Base-by-base conservation (phyloP, 2,888 invertebrate species). In the Cenopis cana region DNA sequence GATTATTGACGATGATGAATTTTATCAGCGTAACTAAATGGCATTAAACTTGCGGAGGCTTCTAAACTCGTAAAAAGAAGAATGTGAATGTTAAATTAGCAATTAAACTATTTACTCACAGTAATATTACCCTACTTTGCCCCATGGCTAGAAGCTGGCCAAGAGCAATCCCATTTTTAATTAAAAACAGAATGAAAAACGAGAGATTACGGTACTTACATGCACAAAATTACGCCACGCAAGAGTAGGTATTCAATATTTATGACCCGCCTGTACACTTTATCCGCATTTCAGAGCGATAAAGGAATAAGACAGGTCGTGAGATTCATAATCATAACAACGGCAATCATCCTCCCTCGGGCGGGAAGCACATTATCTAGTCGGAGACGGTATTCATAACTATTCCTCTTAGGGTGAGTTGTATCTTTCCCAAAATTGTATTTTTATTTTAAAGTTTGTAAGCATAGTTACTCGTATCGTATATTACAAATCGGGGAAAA, bases 321-420 rank as follows among this genome's bases (percentile, higher is more conserved):
- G 81, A 82, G 76, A 62, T 76, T 74, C 74, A 76, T 78, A 82
- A 70, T 65, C 69, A 65, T 65, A 82, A 81, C 78, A 79, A 79
- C 76, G 74, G 80, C 81, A 82, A 82, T 83, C 81, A 83, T 77
- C 76, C 50, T 61, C 56, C 71, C 24, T 67, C 69, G 73, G 74
- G 74, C 67, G 49, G 18, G 59, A 70, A 49, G 38, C 11, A 49
- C 72, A 55, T 65, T 75, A 71, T 74, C 72, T 64, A 29, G 62
- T 8, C 50, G 57, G 54, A 54, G 55, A 54, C 59, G 49, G 54
- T 71, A 66, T 66, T 71, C 70, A 55, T 71, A 66, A 55, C 69
- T 68, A 55, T 72, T 65, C 68, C 73, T 73, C 67, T 38, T 60
- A 24, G 24, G 24, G 24, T 4, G 24, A 4, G 24, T 24, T 24